These are phyloP conservation scores for Danio jaintianensis DNA, from an alignment of 2,797 vertebrate genomes.

Conservation along the genomic window DNA sequence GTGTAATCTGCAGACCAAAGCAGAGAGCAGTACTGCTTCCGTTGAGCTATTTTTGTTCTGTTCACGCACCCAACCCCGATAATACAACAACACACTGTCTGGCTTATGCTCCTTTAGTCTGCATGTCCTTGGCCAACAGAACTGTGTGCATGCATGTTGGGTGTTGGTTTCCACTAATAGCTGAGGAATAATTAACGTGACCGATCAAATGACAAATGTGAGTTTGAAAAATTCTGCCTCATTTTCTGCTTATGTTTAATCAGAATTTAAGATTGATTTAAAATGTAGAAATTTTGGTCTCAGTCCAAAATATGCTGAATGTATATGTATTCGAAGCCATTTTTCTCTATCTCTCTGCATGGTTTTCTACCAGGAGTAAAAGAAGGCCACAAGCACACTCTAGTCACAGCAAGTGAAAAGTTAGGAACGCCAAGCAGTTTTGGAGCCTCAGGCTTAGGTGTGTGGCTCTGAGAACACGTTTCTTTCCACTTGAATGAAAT, in stretches of 20 bases:
- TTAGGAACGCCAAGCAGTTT: slow-evolving; percentile 18
- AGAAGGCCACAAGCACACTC: slow-evolving; percentile 37
- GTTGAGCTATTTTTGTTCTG: slow-evolving; percentile 61
- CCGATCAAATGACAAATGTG: neutral
- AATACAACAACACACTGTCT: slow-evolving; percentile 51
- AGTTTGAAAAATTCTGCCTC: neutral
- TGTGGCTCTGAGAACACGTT: slow-evolving; percentile 29
- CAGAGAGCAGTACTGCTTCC: slow-evolving; percentile 51
- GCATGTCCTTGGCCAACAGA: slow-evolving; percentile 17
- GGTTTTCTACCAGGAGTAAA: slow-evolving; percentile 32
- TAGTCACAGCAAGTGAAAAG: slow-evolving; percentile 37
- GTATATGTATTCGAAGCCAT: neutral
- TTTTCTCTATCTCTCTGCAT: slow-evolving; percentile 12
- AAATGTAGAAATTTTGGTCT: neutral
- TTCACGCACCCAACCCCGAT: slow-evolving; percentile 56
- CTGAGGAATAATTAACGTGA: neutral
- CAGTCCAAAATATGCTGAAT: neutral
- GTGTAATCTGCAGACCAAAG: slow-evolving; percentile 56
- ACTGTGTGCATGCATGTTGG: neutral
- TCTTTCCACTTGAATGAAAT: slow-evolving; percentile 30
- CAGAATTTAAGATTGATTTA: neutral
- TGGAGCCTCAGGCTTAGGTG: slow-evolving; percentile 39
- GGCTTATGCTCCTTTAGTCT: slow-evolving; percentile 34
- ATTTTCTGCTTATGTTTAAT: neutral
- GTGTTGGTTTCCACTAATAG: neutral